Evolutionary conservation across 2,113 vertebrate genomes (phyloP).

Genomic region (Phocoena phocoena): DNA sequence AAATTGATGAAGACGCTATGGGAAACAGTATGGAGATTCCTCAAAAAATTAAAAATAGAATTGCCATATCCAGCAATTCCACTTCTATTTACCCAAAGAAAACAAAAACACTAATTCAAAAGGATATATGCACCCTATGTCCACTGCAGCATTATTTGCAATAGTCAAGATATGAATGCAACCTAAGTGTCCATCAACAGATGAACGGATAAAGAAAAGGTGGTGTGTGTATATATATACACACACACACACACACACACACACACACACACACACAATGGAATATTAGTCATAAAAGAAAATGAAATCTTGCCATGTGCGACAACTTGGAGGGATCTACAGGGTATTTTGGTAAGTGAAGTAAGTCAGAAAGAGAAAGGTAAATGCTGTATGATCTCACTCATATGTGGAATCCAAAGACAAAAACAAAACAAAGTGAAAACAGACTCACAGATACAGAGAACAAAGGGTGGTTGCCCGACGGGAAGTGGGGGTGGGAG

Average conservation of each 20-base stretch:
- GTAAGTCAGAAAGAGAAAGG: neutral
- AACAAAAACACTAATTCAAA: neutral
- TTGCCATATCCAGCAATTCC: neutral
- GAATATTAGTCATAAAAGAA: neutral
- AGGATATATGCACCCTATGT: neutral
- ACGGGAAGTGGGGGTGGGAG: too few relatives aligned
- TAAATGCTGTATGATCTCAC: neutral
- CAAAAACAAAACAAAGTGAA: neutral
- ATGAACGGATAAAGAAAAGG: neutral
- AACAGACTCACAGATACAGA: neutral
- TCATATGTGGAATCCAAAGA: neutral
- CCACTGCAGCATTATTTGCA: neutral
- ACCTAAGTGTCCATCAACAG: neutral
- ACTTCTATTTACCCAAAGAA: neutral
- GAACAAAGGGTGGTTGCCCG: neutral
- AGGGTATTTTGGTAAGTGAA: neutral
- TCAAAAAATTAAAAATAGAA: neutral
- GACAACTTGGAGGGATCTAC: neutral
- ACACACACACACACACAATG: neutral
- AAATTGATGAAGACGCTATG: neutral
- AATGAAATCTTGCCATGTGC: neutral
- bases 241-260: too few relatives aligned
- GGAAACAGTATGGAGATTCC: neutral
- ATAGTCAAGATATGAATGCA: neutral
- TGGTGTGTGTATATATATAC: rapidly evolving